Evolutionary conservation across 2,113 vertebrate genomes (phyloP).

Genomic region (Acrocephalus arundinaceus): DNA sequence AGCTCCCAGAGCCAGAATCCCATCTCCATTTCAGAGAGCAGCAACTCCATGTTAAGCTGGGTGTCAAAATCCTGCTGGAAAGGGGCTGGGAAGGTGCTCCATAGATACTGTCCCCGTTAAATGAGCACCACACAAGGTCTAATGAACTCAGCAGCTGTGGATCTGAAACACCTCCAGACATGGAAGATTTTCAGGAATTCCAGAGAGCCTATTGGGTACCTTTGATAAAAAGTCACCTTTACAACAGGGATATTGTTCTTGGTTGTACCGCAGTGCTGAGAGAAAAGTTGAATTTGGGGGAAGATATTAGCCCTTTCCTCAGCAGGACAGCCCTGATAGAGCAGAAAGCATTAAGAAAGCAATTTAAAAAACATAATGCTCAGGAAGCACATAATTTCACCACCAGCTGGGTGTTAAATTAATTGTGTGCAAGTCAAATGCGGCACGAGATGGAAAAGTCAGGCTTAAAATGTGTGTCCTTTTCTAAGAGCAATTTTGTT

Average conservation of each 20-base stretch:
- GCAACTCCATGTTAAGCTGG: background rate
- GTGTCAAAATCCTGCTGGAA: background rate
- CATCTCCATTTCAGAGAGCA: background rate
- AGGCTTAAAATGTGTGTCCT: background rate
- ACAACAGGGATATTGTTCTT: slow-evolving; percentile 10
- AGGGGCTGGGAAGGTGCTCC: background rate
- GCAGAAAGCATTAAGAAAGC: slow-evolving; percentile 63
- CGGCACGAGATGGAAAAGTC: background rate
- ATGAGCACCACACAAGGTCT: background rate
- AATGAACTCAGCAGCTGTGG: background rate
- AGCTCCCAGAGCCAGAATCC: background rate
- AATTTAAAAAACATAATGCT: slow-evolving; percentile 63
- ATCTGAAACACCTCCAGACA: background rate
- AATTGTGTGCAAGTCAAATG: slow-evolving; percentile 22
- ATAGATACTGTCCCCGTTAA: background rate
- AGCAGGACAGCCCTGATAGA: slow-evolving; percentile 47
- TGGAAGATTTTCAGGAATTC: slow-evolving; percentile 1
- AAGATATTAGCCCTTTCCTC: slow-evolving; percentile 30
- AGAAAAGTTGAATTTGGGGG: slow-evolving; percentile 6
- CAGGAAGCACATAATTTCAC: slow-evolving; percentile 65
- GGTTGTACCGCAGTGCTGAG: background rate
- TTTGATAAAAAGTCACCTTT: slow-evolving; percentile 41
- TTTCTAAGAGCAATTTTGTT: background rate
- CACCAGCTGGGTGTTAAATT: slow-evolving; percentile 70
- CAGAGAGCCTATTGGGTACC: background rate